These are phyloP conservation scores for Tenodera sinensis DNA, from an alignment of 2,888 invertebrate species.

Conservation along the genomic window DNA sequence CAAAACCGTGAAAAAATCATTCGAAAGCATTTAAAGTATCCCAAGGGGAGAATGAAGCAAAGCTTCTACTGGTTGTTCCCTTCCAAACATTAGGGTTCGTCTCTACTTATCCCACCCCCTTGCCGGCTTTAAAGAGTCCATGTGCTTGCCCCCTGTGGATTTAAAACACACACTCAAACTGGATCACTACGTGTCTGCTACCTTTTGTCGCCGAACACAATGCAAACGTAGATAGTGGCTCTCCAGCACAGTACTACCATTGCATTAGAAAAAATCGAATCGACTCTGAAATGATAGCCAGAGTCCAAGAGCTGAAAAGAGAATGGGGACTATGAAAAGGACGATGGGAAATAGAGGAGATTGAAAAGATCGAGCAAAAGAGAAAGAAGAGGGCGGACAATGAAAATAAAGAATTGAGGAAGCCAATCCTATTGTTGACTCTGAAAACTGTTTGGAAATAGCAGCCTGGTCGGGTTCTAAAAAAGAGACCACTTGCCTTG, in stretches of 20 bases:
- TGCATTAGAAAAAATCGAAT: neutral
- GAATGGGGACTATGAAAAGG: slow-evolving; percentile 20
- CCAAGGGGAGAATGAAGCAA: neutral
- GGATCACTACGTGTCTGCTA: neutral
- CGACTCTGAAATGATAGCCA: neutral
- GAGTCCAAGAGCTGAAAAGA: neutral
- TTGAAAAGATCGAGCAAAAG: neutral
- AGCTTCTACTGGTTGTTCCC: neutral
- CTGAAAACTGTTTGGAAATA: neutral
- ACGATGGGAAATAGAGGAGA: slow-evolving; percentile 19
- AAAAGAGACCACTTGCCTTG: neutral
- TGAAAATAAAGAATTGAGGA: slow-evolving; percentile 6
- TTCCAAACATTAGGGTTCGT: neutral
- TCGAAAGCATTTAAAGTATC: neutral
- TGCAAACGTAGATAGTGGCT: neutral
- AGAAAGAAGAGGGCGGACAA: slow-evolving; percentile 1
- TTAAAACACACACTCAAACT: slow-evolving; percentile 2
- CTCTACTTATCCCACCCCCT: neutral
- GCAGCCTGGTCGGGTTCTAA: neutral
- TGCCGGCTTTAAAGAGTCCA: neutral
- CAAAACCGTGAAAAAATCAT: neutral
- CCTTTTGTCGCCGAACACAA: neutral
- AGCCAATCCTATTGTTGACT: neutral
- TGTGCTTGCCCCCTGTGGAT: neutral
- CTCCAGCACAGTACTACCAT: neutral